Evolutionary conservation across 2,797 vertebrate species (phyloP), one percentile per base, ranked within the genome.

Genomic region (Champsocephalus gunnari): DNA sequence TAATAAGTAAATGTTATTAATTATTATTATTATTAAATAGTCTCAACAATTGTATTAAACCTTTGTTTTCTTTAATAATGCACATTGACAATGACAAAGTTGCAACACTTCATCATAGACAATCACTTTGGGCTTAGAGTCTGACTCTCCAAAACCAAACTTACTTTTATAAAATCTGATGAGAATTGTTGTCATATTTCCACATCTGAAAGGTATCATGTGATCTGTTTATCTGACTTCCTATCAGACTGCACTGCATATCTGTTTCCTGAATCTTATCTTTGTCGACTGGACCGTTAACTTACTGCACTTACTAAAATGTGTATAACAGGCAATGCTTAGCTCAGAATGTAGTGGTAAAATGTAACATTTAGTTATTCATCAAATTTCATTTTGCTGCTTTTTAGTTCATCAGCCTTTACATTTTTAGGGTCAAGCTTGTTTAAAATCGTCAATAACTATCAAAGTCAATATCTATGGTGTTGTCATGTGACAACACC

Each of bases 221-320:
- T 65, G 19, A 61, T 24, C 57, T 48, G 12, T 66, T 56, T 16
- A 16, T 51, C 48, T 44, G 19, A 69, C 34, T 38, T 38, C 55
- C 59, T 8, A 66, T 12, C 34, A 61, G 57, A 69, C 38, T 51
- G 50, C 48, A 67, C 58, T 62, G 17, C 60, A 43, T 5, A 51
- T 69, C 19, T 6, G 14, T 28, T 32, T 53, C 43, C 12, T 66
- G 8, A 28, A 17, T 49, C 16, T 9, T 28, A 34, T 77, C 41
- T 62, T 45, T 45, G 48, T 68, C 44, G 54, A 17, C 19, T 69
- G 51, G 9, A 9, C 1, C 14, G 9, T 19, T 13, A 45, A 65
- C 48, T 49, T 54, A 62, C 51, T 77, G 38, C 48, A 77, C 49
- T 45, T 41, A 65, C 66, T 43, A 14, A 60, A 11, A 60, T n/a